Percentiles rank a stretch among this genome's conserved stretches.
Evolutionary conservation across 2,113 vertebrate genomes (phyloP).

Genomic region (Calyptommatus sinebrachiatus): DNA sequence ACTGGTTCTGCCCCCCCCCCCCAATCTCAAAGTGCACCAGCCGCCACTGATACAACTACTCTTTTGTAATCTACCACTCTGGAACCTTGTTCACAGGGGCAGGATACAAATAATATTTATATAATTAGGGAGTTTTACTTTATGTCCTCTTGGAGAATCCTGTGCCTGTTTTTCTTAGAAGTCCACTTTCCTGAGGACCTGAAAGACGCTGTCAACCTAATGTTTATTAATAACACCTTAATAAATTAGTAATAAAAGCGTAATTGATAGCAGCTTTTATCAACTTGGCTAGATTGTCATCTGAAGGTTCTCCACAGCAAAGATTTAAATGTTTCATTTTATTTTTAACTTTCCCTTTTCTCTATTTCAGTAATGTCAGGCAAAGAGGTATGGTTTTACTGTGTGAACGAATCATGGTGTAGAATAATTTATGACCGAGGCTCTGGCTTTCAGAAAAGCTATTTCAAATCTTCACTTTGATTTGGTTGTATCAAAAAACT

Average conservation of each 20-base stretch:
- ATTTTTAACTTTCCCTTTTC: conserved; percentile 76
- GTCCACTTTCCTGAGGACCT: conserved; percentile 39
- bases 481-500: conserved; percentile 76
- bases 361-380: conserved; percentile 74
- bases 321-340: conserved; percentile 78
- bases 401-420: conserved; percentile 74
- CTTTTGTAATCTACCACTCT: too few species aligned
- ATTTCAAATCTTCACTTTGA: conserved; percentile 77
- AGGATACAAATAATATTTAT: conserved; percentile 16
- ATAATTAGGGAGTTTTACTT: conserved; percentile 31
- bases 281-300: conserved; percentile 69
- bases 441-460: conserved; percentile 77
- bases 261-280: conserved; percentile 73
- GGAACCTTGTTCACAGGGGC: not conserved
- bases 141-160: conserved; percentile 28
- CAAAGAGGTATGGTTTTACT: conserved; percentile 76
- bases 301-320: conserved; percentile 68
- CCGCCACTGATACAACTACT: too few species aligned
- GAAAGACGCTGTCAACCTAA: conserved; percentile 47
- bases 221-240: conserved; percentile 67
- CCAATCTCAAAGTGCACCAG: too few species aligned
- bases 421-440: conserved; percentile 79
- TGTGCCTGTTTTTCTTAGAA: conserved; percentile 44
- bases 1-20: too few species aligned
- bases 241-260: conserved; percentile 62